phyloP scores from a whole-genome alignment of 1,140 invertebrate genomes.

The Bombus superbus region DNA sequence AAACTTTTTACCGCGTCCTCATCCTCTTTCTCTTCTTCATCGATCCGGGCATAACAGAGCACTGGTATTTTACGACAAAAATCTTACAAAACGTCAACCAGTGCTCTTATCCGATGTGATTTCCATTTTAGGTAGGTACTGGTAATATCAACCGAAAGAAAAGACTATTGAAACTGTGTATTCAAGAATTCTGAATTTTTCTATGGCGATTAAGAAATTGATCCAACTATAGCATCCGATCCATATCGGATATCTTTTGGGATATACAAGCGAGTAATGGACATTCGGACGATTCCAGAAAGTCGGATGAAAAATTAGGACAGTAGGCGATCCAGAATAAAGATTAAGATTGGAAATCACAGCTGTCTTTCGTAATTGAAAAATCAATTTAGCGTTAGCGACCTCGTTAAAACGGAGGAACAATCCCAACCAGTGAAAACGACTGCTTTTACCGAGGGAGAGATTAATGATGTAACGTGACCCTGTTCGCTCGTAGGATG shows the following conservation, averaged over 20 bases:
- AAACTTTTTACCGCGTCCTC: constrained; percentile 9
- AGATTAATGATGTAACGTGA: constrained; percentile 58
- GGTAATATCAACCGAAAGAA: too few relatives aligned
- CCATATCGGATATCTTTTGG: neutral
- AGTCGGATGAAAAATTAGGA: neutral
- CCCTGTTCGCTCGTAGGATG: constrained; percentile 44
- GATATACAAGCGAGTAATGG: neutral
- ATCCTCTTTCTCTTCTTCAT: neutral
- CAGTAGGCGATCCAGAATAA: neutral
- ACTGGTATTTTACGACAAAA: constrained; percentile 29
- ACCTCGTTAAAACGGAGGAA: neutral
- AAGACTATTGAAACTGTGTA: neutral
- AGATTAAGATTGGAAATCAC: neutral
- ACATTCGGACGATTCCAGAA: neutral
- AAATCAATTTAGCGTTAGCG: constrained; percentile 13
- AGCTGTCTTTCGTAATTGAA: neutral
- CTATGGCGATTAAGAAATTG: neutral
- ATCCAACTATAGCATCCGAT: neutral
- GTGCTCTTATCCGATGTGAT: neutral
- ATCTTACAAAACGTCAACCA: constrained; percentile 21
- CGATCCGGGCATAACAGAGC: constrained; percentile 1
- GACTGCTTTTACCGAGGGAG: constrained; percentile 8
- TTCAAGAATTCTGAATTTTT: neutral
- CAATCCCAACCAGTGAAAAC: neutral
- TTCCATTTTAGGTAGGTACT: neutral